Base-by-base conservation (phyloP, 2,797 vertebrate species). In the Anguilla marmorata region DNA sequence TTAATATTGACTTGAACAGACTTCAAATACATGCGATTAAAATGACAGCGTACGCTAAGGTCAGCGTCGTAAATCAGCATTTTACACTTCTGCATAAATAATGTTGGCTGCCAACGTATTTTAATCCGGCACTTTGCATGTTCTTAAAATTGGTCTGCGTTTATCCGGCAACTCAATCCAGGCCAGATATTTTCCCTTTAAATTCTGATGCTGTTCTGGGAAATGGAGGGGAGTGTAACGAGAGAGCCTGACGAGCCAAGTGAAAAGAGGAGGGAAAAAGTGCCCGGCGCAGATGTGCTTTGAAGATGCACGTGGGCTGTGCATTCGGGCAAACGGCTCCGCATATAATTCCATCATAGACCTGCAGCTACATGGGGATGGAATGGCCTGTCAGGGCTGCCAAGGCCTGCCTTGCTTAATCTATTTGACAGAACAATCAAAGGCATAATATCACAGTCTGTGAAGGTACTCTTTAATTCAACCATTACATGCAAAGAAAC, bases 401-500 rank as follows among this genome's bases (percentile, higher is more conserved):
- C 89, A 90, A 89, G 84, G 86, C 33, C 79, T 89, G 74, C 86
- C 88, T 79, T 87, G 74, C 87, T 88, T 85, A 90, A 88, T 89
- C 90, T 86, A 88, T 85, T 14, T 88, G 86, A 85, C 54, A 69
- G 85, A 89, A 88, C 87, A 90, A 91, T 91, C 89, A 90, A 86
- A 86, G 41, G 41, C 33, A 48, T 82, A 88, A 88, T 76, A 45
- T 82, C 87, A 30, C 84, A 79, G 50, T 60, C 82, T 86, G 41
- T 54, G 19, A 7, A 60, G 86, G 54, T 85, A 89, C 86, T n/a
- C 60, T 88, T 89, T 89, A 87, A 91, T 91, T 88, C 89, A 90
- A 87, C 87, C 88, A 89, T 90, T 87, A 89, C 90, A 88, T 85
- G 86, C 87, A 87, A 92, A 56, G 87, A 89, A 79, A 88, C 90